Evolutionary conservation across 37 sponge, comb jelly and placozoan species (phyloP).

Genomic region (Geodia barretti): DNA sequence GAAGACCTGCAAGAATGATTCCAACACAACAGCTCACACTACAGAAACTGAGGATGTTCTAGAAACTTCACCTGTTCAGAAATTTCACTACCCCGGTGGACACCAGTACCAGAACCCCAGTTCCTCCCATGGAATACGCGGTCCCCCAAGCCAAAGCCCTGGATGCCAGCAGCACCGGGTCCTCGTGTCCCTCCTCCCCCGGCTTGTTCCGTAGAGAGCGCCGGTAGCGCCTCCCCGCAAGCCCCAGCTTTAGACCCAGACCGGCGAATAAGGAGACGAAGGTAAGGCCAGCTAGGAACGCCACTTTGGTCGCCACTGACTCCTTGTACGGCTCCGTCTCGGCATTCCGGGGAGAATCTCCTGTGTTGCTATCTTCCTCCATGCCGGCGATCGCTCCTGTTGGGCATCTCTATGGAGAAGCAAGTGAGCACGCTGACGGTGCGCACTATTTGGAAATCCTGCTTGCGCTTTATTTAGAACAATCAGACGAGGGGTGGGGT

Average conservation of each 20-base stretch:
- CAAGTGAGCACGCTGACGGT: too few species aligned
- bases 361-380: not conserved
- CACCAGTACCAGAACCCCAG: slow-evolving; percentile 21
- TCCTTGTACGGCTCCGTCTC: not conserved
- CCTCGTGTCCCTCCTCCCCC: slow-evolving; percentile 12
- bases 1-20: too few species aligned
- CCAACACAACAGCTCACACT: too few species aligned
- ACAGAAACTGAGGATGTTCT: too few species aligned
- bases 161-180: slow-evolving; percentile 49
- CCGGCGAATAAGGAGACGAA: slow-evolving; percentile 29
- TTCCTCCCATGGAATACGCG: slow-evolving; percentile 39
- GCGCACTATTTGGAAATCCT: not conserved
- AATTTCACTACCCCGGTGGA: slow-evolving; percentile 16
- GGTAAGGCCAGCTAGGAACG: slow-evolving; percentile 8
- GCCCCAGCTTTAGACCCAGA: slow-evolving; percentile 14
- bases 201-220: not conserved
- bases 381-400: too few species aligned
- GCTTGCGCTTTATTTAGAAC: not conserved
- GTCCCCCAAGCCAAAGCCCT: slow-evolving; percentile 74
- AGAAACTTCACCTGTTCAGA: not conserved
- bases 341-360: not conserved
- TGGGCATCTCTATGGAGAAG: not conserved
- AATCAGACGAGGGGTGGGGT: too few species aligned
- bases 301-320: not conserved
- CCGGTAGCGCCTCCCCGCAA: not conserved